Percentiles rank a stretch among this genome's conserved stretches.
Conservation (phyloP, 2,888 invertebrate genomes). For the Lasioglossum villosulum region DNA sequence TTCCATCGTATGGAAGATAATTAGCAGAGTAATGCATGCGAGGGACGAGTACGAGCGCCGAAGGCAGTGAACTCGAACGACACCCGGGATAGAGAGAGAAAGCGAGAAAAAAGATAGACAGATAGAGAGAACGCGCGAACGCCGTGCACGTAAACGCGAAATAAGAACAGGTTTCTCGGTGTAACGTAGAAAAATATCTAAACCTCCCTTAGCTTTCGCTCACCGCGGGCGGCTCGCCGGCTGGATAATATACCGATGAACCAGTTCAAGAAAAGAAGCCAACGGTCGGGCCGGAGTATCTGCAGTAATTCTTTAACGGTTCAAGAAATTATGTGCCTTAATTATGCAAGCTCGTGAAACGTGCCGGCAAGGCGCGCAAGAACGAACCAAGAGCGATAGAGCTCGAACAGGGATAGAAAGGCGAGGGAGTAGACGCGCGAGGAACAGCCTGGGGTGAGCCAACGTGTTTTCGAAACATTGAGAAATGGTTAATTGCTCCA, state of each 20-base stretch:
- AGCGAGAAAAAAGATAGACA: background rate
- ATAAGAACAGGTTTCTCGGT: slow-evolving; percentile 61
- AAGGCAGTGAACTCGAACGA: slow-evolving; percentile 30
- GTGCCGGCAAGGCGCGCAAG: background rate
- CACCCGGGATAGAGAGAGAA: background rate
- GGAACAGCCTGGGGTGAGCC: slow-evolving; percentile 15
- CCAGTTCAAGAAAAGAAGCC: slow-evolving; percentile 68
- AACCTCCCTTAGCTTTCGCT: slow-evolving; percentile 36
- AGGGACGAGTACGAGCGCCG: slow-evolving; percentile 30
- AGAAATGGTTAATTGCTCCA: slow-evolving; percentile 66
- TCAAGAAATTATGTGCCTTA: slow-evolving; percentile 65
- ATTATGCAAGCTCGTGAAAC: slow-evolving; percentile 63
- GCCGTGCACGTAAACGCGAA: slow-evolving; percentile 52
- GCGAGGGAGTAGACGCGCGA: background rate
- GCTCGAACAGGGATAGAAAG: background rate
- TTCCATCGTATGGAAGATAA: slow-evolving; percentile 33
- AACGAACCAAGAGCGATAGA: slow-evolving; percentile 15
- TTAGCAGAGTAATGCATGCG: slow-evolving; percentile 43
- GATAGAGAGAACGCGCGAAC: too few species aligned
- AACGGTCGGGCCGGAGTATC: slow-evolving; percentile 43
- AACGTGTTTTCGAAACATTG: slow-evolving; percentile 64
- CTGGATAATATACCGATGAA: slow-evolving; percentile 58
- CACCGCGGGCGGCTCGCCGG: slow-evolving; percentile 22
- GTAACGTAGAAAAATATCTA: slow-evolving; percentile 39
- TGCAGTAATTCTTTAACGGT: slow-evolving; percentile 68